These are phyloP conservation scores for Malacosoma neustria DNA, from an alignment of 2,888 invertebrate species.

Conservation along the genomic window DNA sequence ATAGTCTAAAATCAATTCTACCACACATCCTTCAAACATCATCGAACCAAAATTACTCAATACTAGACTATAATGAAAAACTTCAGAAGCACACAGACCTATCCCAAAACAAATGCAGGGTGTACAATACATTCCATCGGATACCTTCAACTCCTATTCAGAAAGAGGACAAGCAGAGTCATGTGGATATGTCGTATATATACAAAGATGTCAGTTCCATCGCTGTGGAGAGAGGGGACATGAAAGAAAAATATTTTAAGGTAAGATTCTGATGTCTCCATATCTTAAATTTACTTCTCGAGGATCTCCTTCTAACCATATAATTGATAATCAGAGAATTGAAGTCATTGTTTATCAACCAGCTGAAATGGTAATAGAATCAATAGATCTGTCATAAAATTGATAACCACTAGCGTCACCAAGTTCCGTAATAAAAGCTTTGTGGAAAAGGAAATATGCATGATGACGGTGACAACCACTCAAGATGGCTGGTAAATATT, in stretches of 20 bases:
- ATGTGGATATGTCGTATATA: slow-evolving; percentile 21
- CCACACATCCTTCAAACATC: slow-evolving; percentile 36
- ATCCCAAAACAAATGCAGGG: slow-evolving; percentile 35
- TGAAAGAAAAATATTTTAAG: slow-evolving; percentile 26
- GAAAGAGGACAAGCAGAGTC: slow-evolving; percentile 12
- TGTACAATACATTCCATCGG: slow-evolving; percentile 46
- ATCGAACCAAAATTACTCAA: slow-evolving; percentile 26
- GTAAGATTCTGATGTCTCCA: slow-evolving; percentile 25
- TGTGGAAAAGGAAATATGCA: no score
- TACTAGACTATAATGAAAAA: slow-evolving; percentile 50
- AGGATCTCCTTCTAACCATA: no score
- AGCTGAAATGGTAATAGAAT: no score
- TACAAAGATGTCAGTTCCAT: slow-evolving; percentile 39
- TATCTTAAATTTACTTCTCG: neutral
- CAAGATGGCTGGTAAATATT: no score
- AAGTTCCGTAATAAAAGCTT: no score
- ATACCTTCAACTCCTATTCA: slow-evolving; percentile 25
- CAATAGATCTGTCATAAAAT: no score
- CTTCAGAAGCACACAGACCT: slow-evolving; percentile 32
- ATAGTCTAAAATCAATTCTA: slow-evolving; percentile 26
- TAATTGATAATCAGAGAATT: no score
- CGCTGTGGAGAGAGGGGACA: slow-evolving; percentile 18
- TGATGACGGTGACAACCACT: no score
- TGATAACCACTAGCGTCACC: no score
- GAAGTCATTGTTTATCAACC: no score